These are phyloP conservation scores for Odontocolon sp. DNA, from an alignment of 2,888 invertebrate genomes.

Conservation along the genomic window DNA sequence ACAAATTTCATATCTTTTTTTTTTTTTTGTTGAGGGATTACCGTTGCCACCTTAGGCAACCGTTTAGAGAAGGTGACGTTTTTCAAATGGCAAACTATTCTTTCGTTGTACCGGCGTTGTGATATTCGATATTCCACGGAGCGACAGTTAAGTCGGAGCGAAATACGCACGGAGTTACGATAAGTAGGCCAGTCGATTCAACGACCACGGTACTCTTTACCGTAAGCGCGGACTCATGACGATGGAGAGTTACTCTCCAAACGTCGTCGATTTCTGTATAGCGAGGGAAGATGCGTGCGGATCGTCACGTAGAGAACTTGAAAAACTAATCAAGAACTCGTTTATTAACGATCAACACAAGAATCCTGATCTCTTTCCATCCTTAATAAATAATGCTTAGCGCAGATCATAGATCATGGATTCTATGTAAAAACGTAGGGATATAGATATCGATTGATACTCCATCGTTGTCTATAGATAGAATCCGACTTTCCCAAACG, in stretches of 20 bases:
- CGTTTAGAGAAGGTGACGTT: too few relatives aligned
- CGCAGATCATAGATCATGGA: too few relatives aligned
- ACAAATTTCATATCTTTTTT: too few relatives aligned
- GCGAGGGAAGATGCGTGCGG: slow-evolving; percentile 29
- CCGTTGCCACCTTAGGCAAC: neutral
- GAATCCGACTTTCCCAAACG: neutral
- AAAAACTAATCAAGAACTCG: neutral
- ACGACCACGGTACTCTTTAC: slow-evolving; percentile 61
- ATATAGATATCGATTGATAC: too few relatives aligned
- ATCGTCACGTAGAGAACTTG: slow-evolving; percentile 34
- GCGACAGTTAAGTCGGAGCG: slow-evolving; percentile 35
- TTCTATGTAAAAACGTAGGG: neutral
- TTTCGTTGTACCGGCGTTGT: neutral
- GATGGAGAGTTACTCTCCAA: slow-evolving; percentile 59
- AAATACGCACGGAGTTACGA: neutral
- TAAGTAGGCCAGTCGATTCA: slow-evolving; percentile 66
- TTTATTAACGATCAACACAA: neutral
- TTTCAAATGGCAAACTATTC: neutral
- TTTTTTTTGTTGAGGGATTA: too few relatives aligned
- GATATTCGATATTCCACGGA: slow-evolving; percentile 51
- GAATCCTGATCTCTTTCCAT: neutral
- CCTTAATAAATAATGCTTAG: neutral
- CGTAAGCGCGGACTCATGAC: slow-evolving; percentile 62
- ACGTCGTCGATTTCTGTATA: slow-evolving; percentile 4
- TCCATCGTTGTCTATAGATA: neutral